phyloP scores from a whole-genome alignment of 2,888 invertebrate genomes.

The Lepetodrilus schrolli region DNA sequence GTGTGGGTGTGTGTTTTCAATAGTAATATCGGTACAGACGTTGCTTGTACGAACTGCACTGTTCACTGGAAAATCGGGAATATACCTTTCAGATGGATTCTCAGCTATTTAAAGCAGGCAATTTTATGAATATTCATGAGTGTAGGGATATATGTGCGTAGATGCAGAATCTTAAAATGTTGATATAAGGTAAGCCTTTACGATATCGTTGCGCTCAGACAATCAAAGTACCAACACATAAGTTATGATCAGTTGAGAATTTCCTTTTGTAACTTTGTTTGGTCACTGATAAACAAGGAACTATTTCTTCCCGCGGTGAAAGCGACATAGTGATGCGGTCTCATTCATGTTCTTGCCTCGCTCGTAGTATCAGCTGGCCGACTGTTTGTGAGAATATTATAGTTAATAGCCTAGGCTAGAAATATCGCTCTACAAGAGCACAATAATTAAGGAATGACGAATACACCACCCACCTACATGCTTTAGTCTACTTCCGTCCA shows the following conservation, averaged over 20 bases:
- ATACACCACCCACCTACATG: too few relatives aligned
- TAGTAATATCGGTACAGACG: not conserved
- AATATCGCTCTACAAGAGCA: too few relatives aligned
- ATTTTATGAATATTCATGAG: conserved; percentile 28
- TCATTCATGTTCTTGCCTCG: conserved; percentile 8
- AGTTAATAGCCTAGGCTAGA: not conserved
- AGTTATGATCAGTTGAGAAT: not conserved
- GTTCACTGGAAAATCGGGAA: not conserved
- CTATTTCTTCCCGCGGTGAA: conserved; percentile 11
- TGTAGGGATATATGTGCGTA: conserved; percentile 8
- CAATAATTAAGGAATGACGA: too few relatives aligned
- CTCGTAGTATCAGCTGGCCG: not conserved
- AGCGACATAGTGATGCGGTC: conserved; percentile 4
- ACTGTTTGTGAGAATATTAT: not conserved
- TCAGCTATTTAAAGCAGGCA: conserved; percentile 23
- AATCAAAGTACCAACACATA: too few relatives aligned
- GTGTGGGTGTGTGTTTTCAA: not conserved
- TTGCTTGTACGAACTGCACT: not conserved
- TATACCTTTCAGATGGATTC: conserved; percentile 7
- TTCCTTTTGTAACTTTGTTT: not conserved
- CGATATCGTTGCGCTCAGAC: too few relatives aligned
- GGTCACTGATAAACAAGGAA: not conserved
- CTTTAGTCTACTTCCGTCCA: too few relatives aligned
- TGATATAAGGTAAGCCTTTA: too few relatives aligned
- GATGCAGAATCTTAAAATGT: not conserved